A percentile compares a stretch with the other conserved stretches of the same genome.
Conservation (phyloP, 2,113 vertebrate species). For the Embiotoca jacksoni region DNA sequence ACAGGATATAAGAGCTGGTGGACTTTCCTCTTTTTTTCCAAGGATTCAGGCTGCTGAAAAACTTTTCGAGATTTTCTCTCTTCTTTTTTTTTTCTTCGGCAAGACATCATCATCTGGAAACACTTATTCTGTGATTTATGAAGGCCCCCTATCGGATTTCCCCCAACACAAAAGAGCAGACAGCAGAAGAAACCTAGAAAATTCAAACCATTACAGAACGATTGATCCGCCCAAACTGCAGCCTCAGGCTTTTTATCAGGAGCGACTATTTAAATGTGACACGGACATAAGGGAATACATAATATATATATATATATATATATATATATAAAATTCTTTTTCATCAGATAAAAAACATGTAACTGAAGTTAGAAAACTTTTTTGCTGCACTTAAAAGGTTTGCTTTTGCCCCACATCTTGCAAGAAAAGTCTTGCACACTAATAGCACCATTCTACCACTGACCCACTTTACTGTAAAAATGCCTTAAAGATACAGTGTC, state of each 20-base stretch:
- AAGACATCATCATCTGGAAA: constrained; percentile 86
- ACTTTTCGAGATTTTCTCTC: constrained; percentile 48
- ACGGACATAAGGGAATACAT: constrained; percentile 6
- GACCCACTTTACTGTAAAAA: constrained; percentile 79
- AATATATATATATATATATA: background rate
- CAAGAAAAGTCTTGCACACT: constrained; percentile 29
- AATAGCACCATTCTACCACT: constrained; percentile 39
- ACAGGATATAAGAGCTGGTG: constrained; percentile 71
- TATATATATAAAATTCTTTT: background rate
- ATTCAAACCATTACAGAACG: constrained; percentile 67
- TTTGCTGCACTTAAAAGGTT: background rate
- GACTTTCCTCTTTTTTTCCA: constrained; percentile 51
- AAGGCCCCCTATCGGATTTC: constrained; percentile 83
- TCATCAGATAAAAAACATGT: background rate
- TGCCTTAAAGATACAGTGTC: constrained; percentile 70
- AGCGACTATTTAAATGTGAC: constrained; percentile 38
- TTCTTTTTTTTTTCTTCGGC: constrained; percentile 48
- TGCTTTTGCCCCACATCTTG: constrained; percentile 45
- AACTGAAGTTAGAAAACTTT: constrained; percentile 2
- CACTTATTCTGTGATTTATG: constrained; percentile 84
- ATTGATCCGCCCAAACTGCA: constrained; percentile 52
- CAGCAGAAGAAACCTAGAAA: constrained; percentile 59
- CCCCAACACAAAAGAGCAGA: constrained; percentile 76
- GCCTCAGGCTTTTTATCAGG: constrained; percentile 15
- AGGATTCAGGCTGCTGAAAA: constrained; percentile 54